Conservation (phyloP, 2,797 vertebrate genomes). For the Danio kyathit region DNA sequence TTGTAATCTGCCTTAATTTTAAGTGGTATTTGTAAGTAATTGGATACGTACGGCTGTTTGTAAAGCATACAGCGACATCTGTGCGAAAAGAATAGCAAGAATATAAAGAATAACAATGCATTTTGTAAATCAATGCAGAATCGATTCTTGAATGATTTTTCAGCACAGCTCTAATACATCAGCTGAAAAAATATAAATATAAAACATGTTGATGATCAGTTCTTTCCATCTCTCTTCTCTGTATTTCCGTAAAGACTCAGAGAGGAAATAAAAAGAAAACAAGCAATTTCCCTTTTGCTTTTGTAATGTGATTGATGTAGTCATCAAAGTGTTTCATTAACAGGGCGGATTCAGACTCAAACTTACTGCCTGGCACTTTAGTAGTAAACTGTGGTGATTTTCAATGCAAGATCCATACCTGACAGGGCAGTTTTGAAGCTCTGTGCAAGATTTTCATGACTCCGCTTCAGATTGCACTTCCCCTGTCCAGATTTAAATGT, state of each 20-base stretch:
- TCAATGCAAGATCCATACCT: slow-evolving; percentile 82
- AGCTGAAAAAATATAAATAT: background rate
- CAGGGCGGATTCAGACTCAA: background rate
- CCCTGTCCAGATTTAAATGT: slow-evolving; percentile 91
- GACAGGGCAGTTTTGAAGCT: slow-evolving; percentile 82
- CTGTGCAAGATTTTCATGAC: slow-evolving; percentile 86
- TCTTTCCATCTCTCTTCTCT: background rate
- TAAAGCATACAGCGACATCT: too few species aligned
- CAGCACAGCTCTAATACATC: too few species aligned
- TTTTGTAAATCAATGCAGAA: too few species aligned
- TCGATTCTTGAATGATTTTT: too few species aligned
- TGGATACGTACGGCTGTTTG: too few species aligned
- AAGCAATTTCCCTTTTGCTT: background rate
- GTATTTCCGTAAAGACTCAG: background rate
- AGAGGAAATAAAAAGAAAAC: background rate
- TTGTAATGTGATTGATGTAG: background rate
- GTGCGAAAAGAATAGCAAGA: background rate
- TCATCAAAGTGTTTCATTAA: slow-evolving; percentile 4
- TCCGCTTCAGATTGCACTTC: slow-evolving; percentile 93
- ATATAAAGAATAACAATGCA: background rate
- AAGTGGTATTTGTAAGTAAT: too few species aligned
- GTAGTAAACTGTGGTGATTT: background rate
- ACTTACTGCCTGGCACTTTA: background rate
- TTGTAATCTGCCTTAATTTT: too few species aligned
- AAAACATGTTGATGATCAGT: background rate